Evolutionary conservation across 2,888 invertebrate genomes (phyloP).

Genomic region (Odontomyia ornata): DNA sequence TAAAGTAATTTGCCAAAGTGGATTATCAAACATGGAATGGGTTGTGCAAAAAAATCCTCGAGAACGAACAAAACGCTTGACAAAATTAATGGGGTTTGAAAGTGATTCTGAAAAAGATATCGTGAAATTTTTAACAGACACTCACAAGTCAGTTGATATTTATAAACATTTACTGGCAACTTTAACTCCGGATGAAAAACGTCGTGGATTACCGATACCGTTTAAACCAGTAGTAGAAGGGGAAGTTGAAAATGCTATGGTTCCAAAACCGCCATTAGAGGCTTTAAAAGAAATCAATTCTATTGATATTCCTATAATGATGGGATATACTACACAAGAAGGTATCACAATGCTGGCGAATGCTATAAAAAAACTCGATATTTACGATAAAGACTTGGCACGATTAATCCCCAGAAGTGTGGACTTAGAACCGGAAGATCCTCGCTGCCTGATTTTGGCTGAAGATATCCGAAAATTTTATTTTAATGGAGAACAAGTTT

Average conservation of each 20-base stretch:
- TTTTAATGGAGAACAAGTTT: conserved; percentile 62
- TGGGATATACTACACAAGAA: conserved; percentile 68
- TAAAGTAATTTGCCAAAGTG: conserved; percentile 62
- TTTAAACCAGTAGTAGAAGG: conserved; percentile 59
- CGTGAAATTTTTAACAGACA: conserved; percentile 48
- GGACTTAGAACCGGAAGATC: conserved; percentile 52
- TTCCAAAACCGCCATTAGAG: conserved; percentile 62
- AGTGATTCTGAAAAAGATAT: conserved; percentile 50
- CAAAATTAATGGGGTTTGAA: conserved; percentile 54
- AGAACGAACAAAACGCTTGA: conserved; percentile 56
- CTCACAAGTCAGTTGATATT: conserved; percentile 53
- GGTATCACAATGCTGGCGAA: conserved; percentile 62
- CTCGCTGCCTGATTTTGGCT: conserved; percentile 53
- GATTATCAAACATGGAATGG: conserved; percentile 61
- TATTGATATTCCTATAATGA: conserved; percentile 66
- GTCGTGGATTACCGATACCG: conserved; percentile 56
- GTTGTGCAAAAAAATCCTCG: conserved; percentile 55
- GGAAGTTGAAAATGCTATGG: conserved; percentile 56
- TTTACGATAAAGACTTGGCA: conserved; percentile 56
- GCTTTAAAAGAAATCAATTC: conserved; percentile 63
- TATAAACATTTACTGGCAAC: conserved; percentile 53
- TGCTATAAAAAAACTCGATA: conserved; percentile 55
- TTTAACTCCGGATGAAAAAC: conserved; percentile 57
- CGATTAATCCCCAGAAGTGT: conserved; percentile 59
- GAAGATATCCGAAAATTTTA: conserved; percentile 62